phyloP scores from a whole-genome alignment of 2,113 vertebrate species.

The Epinephelus lanceolatus region DNA sequence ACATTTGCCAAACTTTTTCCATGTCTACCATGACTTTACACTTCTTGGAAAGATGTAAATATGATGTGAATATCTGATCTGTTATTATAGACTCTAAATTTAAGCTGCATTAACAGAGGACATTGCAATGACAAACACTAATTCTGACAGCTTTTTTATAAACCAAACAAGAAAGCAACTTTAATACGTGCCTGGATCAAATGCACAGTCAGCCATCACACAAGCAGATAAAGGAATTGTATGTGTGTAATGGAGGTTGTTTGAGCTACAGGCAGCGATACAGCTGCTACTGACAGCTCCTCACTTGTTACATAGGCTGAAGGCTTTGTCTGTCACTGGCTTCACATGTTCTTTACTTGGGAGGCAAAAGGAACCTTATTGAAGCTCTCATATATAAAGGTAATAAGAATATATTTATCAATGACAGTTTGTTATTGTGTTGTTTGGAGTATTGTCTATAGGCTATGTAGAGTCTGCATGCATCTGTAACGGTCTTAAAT shows the following conservation, averaged over 20 bases:
- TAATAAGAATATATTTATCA: neutral
- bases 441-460: neutral
- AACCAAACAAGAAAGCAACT: neutral
- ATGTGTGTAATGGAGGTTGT: neutral
- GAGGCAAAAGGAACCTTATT: no score
- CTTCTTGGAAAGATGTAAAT: neutral
- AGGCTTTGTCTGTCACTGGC: neutral
- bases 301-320: neutral
- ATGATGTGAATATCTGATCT: neutral
- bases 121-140: neutral
- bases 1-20: neutral
- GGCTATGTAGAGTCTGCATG: neutral
- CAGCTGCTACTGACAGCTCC: conserved; percentile 76
- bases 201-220: neutral
- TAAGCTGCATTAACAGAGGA: neutral
- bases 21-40: neutral
- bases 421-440: neutral
- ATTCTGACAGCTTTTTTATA: neutral
- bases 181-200: neutral
- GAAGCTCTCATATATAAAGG: neutral
- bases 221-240: neutral
- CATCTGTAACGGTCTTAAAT: neutral
- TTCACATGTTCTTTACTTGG: neutral
- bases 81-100: no score
- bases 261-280: neutral